A percentile compares a stretch with the other conserved stretches of the same genome.
Conservation (phyloP, 2,888 invertebrate genomes). For the Platycnemis pennipes region DNA sequence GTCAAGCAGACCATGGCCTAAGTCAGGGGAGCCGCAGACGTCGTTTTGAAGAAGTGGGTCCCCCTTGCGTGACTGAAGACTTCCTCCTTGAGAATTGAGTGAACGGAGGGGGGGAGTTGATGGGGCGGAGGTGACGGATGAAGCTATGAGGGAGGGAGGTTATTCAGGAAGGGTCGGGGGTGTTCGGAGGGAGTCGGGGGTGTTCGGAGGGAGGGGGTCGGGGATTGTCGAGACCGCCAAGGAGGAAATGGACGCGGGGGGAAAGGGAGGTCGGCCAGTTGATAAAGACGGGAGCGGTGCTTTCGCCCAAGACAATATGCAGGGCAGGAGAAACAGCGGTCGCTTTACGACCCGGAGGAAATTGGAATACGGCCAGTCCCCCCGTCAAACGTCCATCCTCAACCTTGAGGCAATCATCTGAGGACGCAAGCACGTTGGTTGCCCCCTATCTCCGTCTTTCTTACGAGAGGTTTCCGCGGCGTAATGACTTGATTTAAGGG, state of each 20-base stretch:
- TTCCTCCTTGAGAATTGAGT: slow-evolving; percentile 59
- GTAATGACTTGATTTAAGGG: not conserved
- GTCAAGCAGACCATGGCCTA: not conserved
- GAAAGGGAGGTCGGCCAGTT: not conserved
- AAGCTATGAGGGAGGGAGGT: not conserved
- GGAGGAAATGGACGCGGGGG: not conserved
- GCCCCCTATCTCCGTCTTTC: not conserved
- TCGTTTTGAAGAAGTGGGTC: slow-evolving; percentile 50
- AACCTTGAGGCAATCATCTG: slow-evolving; percentile 18
- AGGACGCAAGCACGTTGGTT: not conserved
- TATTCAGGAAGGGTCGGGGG: no score
- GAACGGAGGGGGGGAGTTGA: not conserved
- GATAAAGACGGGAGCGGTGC: slow-evolving; percentile 20
- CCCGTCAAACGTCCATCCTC: not conserved
- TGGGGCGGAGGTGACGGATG: not conserved
- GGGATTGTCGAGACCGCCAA: not conserved
- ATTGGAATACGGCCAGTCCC: slow-evolving; percentile 11
- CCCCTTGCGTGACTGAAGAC: slow-evolving; percentile 48
- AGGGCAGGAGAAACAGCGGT: not conserved
- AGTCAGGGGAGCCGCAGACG: slow-evolving; percentile 30
- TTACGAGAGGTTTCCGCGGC: not conserved
- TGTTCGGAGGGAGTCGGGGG: not conserved
- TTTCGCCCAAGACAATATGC: slow-evolving; percentile 41
- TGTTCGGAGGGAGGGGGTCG: not conserved
- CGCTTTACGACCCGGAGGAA: no score